phyloP scores from a whole-genome alignment of 1,140 invertebrate genomes.

The Drusus annulatus region DNA sequence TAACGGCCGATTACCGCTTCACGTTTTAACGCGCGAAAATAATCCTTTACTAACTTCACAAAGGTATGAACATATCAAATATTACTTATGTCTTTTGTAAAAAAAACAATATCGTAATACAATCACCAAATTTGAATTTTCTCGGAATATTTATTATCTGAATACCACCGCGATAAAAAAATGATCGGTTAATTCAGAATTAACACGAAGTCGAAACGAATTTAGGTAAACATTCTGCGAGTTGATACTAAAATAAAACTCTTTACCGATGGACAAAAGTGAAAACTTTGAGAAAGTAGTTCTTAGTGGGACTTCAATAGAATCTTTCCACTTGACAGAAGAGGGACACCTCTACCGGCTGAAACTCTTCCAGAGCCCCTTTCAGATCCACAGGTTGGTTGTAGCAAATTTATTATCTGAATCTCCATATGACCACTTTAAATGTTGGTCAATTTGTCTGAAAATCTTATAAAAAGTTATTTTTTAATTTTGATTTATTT shows the following conservation, averaged over 20 bases:
- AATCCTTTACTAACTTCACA: neutral
- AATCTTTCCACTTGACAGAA: too few species aligned
- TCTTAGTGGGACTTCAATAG: too few species aligned
- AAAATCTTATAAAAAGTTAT: too few species aligned
- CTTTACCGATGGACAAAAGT: slow-evolving; percentile 15
- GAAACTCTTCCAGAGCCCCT: too few species aligned
- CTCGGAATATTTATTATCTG: neutral
- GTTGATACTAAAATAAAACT: slow-evolving; percentile 6
- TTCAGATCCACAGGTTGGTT: too few species aligned
- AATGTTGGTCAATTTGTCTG: too few species aligned
- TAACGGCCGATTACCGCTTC: slow-evolving; percentile 4
- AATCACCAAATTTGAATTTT: too few species aligned
- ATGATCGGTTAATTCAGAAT: slow-evolving; percentile 4
- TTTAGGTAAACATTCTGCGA: neutral
- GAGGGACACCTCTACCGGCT: too few species aligned
- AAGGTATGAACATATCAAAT: neutral
- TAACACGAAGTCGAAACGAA: neutral
- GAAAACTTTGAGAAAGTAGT: slow-evolving; percentile 8
- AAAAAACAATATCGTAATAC: neutral
- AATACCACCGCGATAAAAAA: slow-evolving; percentile 14
- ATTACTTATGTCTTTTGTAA: neutral
- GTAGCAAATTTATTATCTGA: too few species aligned
- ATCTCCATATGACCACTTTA: too few species aligned
- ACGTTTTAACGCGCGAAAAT: slow-evolving; percentile 10
- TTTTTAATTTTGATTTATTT: too few species aligned